Evolutionary conservation across 2,113 vertebrate species (phyloP), one percentile per base, ranked within the genome.

Genomic region (Microcebus jonahi): DNA sequence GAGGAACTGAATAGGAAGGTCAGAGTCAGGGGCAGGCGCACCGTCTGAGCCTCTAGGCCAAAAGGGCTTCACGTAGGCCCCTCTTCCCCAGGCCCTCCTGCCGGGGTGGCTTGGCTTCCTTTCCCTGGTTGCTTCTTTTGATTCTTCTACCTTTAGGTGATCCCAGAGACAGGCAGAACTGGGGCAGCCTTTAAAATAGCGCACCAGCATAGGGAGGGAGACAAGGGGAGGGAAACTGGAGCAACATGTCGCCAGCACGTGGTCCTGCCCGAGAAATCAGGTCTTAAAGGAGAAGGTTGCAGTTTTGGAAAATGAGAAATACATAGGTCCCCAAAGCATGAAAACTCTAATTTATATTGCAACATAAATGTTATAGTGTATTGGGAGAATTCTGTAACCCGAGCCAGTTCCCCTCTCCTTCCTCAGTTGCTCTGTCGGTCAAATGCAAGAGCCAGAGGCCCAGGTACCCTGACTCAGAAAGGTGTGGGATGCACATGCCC

Each of bases 151-250:
- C 97, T 98, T 97, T 4, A 63, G 96, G 97, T 97, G 97, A 98
- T 96, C 97, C 97, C 0, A 0, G 97, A 98, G 98, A 96, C 4
- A 88, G 1, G 87, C 95, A 92, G 98, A 99, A 98, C 98, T 99
- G 98, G 98, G 97, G 31, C 98, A 98, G 97, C 96, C 82, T 91
- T 98, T 98, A 98, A 98, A 99, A 98, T 98, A 98, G 98, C 95
- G 71, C 96, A n/a, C 94, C 93, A 89, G 97, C 98, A 96, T 94
- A 67, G 95, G 97, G 97, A 88, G 96, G 39, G 91, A n/a, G 42
- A 34, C 75, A n/a, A 94, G 93, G 97, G 79, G 97, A 31, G 1
- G 92, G 97, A 98, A 93, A 97, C 82, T 98, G 84, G 96, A 97
- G 93, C 94, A 79, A 93, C 75, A 53, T 61, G 89, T 75, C 55